phyloP scores from a whole-genome alignment of 1,140 invertebrate genomes.

The Nasonia giraulti region DNA sequence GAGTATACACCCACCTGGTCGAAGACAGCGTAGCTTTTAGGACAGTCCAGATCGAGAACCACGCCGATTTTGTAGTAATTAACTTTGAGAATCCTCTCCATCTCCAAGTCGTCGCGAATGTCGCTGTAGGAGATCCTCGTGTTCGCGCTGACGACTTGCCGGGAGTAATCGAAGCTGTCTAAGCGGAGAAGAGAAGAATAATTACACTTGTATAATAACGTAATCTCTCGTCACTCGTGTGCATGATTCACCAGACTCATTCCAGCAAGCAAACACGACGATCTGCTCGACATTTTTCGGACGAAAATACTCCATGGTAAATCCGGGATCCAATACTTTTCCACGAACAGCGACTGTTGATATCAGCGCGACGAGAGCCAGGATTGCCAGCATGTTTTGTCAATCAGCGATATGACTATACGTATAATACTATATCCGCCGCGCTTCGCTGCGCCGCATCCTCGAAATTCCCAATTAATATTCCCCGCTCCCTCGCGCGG shows the following conservation, averaged over 20 bases:
- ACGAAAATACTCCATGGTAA: slow-evolving; percentile 51
- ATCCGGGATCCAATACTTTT: slow-evolving; percentile 26
- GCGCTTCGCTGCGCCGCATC: not conserved
- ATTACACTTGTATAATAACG: not conserved
- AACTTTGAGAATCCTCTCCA: slow-evolving; percentile 54
- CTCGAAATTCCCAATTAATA: not conserved
- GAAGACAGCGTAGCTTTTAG: slow-evolving; percentile 51
- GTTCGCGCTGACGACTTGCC: slow-evolving; percentile 27
- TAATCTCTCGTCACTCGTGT: not conserved
- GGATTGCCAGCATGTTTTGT: not conserved
- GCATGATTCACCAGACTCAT: slow-evolving; percentile 23
- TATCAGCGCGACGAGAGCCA: not conserved
- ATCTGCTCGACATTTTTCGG: slow-evolving; percentile 49
- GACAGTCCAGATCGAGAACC: slow-evolving; percentile 61
- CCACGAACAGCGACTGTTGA: not conserved
- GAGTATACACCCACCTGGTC: slow-evolving; percentile 49
- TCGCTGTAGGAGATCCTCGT: slow-evolving; percentile 48
- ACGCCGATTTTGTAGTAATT: slow-evolving; percentile 64
- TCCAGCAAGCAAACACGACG: slow-evolving; percentile 55
- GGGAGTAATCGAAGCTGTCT: slow-evolving; percentile 47
- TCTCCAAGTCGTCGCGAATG: slow-evolving; percentile 51
- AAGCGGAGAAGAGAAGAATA: not conserved
- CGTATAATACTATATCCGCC: not conserved
- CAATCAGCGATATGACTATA: not conserved
- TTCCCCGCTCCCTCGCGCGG: too few relatives aligned